Conservation (phyloP, 2,888 invertebrate species). For the Ganaspis brasiliensis region DNA sequence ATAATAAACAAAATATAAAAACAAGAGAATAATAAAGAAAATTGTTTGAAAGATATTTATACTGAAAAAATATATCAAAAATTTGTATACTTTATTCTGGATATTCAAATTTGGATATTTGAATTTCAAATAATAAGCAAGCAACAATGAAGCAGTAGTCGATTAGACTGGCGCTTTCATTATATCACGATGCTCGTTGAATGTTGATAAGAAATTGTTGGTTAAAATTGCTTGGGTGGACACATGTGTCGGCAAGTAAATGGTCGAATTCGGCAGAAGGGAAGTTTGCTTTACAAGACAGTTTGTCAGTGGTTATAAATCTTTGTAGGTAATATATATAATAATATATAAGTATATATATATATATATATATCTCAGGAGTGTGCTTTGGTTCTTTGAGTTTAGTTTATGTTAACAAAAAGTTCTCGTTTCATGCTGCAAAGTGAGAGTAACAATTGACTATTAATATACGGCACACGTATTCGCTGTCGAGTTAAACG, state of each 20-base stretch:
- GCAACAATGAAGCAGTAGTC: conserved; percentile 10
- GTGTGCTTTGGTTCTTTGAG: conserved; percentile 17
- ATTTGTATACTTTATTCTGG: not conserved
- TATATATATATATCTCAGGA: conserved; percentile 6
- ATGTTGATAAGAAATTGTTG: conserved; percentile 34
- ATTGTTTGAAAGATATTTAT: not conserved
- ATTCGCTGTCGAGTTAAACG: conserved; percentile 11
- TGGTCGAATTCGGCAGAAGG: conserved; percentile 9
- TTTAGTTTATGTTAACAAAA: conserved; percentile 4
- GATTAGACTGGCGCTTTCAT: not conserved
- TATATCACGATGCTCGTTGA: conserved; percentile 16
- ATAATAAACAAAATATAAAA: too few species aligned
- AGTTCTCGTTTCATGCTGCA: conserved; percentile 9
- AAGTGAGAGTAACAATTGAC: conserved; percentile 6
- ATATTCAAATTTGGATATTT: not conserved
- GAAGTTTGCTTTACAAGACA: conserved; percentile 12
- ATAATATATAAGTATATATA: not conserved
- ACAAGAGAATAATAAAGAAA: too few species aligned
- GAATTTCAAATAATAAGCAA: conserved; percentile 2
- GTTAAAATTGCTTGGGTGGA: conserved; percentile 20
- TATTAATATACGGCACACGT: conserved; percentile 20
- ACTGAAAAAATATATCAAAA: not conserved
- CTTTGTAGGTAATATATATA: not conserved
- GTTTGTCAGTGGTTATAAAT: conserved; percentile 5
- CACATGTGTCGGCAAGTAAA: conserved; percentile 35